These are phyloP conservation scores for Amphipyra berbera DNA, from an alignment of 2,888 invertebrate genomes.

Conservation along the genomic window DNA sequence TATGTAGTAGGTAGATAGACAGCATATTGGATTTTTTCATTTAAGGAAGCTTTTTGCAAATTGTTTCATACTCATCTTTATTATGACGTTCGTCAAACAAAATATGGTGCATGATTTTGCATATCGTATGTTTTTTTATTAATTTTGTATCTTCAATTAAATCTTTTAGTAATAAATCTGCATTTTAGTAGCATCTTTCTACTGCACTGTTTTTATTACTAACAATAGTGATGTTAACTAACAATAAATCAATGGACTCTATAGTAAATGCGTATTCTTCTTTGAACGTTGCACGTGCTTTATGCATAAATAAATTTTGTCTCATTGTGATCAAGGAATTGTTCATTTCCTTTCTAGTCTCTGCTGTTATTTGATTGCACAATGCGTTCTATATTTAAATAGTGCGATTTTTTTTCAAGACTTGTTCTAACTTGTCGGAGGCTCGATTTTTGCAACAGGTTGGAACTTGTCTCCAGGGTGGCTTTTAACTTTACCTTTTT, in stretches of 20 bases:
- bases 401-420: slow-evolving; percentile 39
- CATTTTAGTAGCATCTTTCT: not conserved
- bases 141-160: not conserved
- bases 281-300: slow-evolving; percentile 70
- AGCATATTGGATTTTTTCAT: no score
- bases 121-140: not conserved
- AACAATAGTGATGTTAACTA: slow-evolving; percentile 38
- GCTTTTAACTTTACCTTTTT: slow-evolving; percentile 51
- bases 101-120: not conserved
- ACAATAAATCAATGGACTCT: slow-evolving; percentile 54
- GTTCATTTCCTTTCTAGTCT: slow-evolving; percentile 48
- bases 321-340: slow-evolving; percentile 61
- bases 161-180: slow-evolving; percentile 9
- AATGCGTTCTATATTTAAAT: slow-evolving; percentile 55
- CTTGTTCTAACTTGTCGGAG: slow-evolving; percentile 73
- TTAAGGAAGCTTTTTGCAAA: no score
- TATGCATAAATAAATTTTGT: slow-evolving; percentile 59
- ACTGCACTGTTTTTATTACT: slow-evolving; percentile 22
- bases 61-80: no score
- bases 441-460: slow-evolving; percentile 73
- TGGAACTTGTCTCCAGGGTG: slow-evolving; percentile 70
- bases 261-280: slow-evolving; percentile 31
- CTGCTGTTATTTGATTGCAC: slow-evolving; percentile 62
- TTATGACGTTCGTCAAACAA: no score
- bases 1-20: no score